phyloP scores from a whole-genome alignment of 2,888 invertebrate genomes.

The Cenopis cana region DNA sequence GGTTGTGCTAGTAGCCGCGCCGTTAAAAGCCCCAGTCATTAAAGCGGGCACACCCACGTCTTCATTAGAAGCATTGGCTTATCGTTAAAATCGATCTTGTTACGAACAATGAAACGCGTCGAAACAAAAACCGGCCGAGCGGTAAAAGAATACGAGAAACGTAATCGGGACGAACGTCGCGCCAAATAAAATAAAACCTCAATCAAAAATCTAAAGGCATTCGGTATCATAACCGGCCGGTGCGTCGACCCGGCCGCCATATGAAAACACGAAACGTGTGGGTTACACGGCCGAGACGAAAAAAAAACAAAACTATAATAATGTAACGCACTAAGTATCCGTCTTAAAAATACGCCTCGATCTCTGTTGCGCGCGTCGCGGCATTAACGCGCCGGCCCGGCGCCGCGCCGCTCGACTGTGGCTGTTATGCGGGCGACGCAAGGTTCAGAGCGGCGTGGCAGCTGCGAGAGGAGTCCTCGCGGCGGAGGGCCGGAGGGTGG shows the following conservation, averaged over 20 bases:
- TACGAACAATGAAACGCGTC: conserved; percentile 81
- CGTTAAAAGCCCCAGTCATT: conserved; percentile 58
- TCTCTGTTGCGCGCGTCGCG: conserved; percentile 77
- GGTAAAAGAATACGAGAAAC: conserved; percentile 81
- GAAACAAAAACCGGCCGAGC: conserved; percentile 80
- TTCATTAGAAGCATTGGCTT: conserved; percentile 77
- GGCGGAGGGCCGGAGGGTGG: conserved; percentile 69
- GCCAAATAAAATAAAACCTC: conserved; percentile 82
- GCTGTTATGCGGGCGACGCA: conserved; percentile 42
- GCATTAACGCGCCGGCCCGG: conserved; percentile 69
- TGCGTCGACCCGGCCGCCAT: conserved; percentile 79
- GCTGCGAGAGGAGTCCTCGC: conserved; percentile 55
- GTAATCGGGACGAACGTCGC: conserved; percentile 78
- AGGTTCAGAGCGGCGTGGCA: conserved; percentile 47
- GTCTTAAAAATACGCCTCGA: conserved; percentile 83
- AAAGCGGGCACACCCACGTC: conserved; percentile 76
- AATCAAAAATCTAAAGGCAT: conserved; percentile 83
- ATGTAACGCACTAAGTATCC: conserved; percentile 84
- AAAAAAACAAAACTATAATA: conserved; percentile 81
- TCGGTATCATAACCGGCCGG: conserved; percentile 81
- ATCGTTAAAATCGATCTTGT: conserved; percentile 82
- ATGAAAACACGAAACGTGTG: conserved; percentile 73
- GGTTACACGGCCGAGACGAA: conserved; percentile 74
- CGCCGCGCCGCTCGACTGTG: conserved; percentile 44
- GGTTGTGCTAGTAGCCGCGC: conserved; percentile 44